These are phyloP conservation scores for Caenorhabditis zanzibari DNA, from an alignment of 2,888 invertebrate species.

Conservation along the genomic window DNA sequence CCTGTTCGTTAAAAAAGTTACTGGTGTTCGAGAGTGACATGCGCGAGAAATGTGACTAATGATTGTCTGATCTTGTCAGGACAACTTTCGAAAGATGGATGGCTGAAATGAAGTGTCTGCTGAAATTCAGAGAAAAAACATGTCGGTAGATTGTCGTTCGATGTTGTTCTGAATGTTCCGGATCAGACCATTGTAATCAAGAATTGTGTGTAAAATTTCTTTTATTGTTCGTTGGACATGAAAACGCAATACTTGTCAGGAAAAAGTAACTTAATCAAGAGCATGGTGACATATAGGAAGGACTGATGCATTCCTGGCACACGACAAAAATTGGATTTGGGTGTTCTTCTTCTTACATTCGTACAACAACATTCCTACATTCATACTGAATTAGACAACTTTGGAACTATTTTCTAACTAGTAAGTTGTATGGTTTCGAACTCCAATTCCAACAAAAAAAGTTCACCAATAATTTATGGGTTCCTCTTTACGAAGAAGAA, in stretches of 20 bases:
- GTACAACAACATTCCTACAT: too few species aligned
- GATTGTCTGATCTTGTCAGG: constrained; percentile 23
- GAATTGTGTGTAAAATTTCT: too few species aligned
- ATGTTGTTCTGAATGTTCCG: background rate
- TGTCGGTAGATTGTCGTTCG: background rate
- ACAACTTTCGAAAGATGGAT: background rate
- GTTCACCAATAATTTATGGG: background rate
- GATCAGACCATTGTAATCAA: background rate
- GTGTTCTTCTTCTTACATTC: background rate
- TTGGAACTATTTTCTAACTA: too few species aligned
- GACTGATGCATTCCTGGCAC: background rate
- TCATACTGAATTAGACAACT: too few species aligned
- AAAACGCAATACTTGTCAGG: background rate
- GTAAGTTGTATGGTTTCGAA: too few species aligned
- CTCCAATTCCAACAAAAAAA: background rate
- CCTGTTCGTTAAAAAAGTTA: too few species aligned
- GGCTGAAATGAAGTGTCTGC: background rate
- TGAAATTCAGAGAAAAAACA: constrained; percentile 16
- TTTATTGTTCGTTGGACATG: background rate
- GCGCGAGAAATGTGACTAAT: background rate
- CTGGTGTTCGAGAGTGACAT: too few species aligned
- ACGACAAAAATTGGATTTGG: background rate
- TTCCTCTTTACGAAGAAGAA: too few species aligned
- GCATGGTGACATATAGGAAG: constrained; percentile 1
- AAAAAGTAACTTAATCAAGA: constrained; percentile 1